Conservation (phyloP, 2,888 invertebrate genomes). For the Ichneumoninae sp. region DNA sequence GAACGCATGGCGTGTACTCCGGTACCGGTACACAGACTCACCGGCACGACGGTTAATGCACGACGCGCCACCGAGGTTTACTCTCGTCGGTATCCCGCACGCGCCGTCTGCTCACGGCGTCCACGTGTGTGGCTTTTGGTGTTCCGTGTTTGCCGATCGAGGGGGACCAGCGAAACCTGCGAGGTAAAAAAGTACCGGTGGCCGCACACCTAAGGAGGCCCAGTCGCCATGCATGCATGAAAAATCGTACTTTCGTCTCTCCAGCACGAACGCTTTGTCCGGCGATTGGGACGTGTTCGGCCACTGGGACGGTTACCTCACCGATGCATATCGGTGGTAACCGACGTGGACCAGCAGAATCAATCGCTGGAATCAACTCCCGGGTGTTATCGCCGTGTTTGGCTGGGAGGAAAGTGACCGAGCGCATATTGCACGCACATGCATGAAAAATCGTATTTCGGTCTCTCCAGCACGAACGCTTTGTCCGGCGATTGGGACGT, state of each 20-base stretch:
- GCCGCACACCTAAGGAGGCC: background rate
- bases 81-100: conserved; percentile 41
- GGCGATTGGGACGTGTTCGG: too few relatives aligned
- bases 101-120: conserved; percentile 9
- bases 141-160: background rate
- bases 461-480: too few relatives aligned
- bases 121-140: conserved; percentile 29
- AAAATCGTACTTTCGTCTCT: too few relatives aligned
- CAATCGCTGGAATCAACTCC: background rate
- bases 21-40: conserved; percentile 4
- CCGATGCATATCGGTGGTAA: background rate
- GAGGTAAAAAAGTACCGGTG: background rate
- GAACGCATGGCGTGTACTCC: conserved; percentile 36
- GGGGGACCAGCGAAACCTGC: background rate
- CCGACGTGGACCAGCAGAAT: background rate
- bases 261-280: too few relatives aligned
- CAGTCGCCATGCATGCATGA: too few relatives aligned
- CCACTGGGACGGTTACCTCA: too few relatives aligned
- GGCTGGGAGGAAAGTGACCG: conserved; percentile 22
- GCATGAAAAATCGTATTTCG: too few relatives aligned
- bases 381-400: background rate
- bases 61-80: conserved; percentile 35
- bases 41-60: conserved; percentile 12
- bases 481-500: background rate
- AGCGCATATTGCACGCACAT: background rate